Conservation (phyloP, 1,140 invertebrate genomes). For the Trachymyrmex cornetzi region DNA sequence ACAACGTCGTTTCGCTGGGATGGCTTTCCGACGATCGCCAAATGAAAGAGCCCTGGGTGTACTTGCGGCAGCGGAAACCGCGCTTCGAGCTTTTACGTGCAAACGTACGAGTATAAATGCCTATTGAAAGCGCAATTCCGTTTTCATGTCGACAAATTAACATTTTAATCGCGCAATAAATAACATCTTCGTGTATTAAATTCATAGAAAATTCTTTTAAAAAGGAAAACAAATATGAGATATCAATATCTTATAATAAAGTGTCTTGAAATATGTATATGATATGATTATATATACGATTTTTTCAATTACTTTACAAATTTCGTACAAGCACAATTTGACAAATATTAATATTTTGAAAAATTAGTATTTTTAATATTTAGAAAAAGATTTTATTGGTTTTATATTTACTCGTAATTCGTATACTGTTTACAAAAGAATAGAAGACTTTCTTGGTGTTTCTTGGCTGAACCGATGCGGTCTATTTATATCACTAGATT, state of each 20-base stretch:
- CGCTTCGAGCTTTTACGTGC: conserved; percentile 58
- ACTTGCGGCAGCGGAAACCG: conserved; percentile 41
- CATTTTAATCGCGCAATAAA: conserved; percentile 1
- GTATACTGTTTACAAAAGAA: neutral
- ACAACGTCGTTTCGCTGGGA: conserved; percentile 73
- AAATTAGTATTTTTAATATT: no score
- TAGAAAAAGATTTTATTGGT: neutral
- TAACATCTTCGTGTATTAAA: neutral
- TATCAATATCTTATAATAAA: neutral
- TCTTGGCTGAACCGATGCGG: neutral
- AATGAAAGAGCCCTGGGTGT: conserved; percentile 62
- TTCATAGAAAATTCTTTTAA: neutral
- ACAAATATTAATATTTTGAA: no score
- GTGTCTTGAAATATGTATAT: neutral
- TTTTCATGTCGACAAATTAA: neutral
- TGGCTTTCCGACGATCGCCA: conserved; percentile 63
- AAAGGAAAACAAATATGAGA: neutral
- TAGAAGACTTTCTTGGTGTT: neutral
- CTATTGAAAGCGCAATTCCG: conserved; percentile 28
- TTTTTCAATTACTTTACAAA: neutral
- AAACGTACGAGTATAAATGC: conserved; percentile 64
- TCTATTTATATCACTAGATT: conserved; percentile 43
- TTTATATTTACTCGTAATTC: neutral
- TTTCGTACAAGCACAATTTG: neutral
- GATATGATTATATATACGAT: no score